A percentile compares a stretch with the other conserved stretches of the same genome.
phyloP scores from a whole-genome alignment of 2,113 vertebrate species.

The Callipepla californica region DNA sequence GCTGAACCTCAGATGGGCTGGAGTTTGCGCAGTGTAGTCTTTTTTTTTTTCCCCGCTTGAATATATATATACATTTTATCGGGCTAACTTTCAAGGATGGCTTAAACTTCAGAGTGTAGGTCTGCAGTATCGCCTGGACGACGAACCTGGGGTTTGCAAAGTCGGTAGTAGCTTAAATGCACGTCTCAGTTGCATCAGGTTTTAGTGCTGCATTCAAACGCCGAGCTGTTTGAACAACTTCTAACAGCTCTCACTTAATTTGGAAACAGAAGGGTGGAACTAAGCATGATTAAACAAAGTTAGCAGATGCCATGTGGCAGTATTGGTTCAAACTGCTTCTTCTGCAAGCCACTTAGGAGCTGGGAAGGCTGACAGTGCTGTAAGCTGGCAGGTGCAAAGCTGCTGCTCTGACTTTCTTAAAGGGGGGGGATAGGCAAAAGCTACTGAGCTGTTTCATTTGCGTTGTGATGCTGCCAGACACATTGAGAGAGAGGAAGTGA shows the following conservation, averaged over 20 bases:
- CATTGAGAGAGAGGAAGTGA: not conserved
- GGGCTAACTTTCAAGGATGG: not conserved
- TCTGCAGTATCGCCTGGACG: accelerated
- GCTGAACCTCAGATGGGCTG: not conserved
- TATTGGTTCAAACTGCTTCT: not conserved
- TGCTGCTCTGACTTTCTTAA: not conserved
- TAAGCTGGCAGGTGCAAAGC: not conserved
- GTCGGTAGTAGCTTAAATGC: not conserved
- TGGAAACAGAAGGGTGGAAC: not conserved
- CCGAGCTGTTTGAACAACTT: not conserved
- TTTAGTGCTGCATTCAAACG: not conserved
- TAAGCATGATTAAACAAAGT: not conserved
- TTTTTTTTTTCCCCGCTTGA: accelerated
- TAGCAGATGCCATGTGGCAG: not conserved
- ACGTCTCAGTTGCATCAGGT: not conserved
- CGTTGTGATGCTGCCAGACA: not conserved
- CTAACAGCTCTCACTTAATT: not conserved
- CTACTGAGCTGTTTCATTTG: not conserved
- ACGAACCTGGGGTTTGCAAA: accelerated
- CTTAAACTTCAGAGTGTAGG: not conserved
- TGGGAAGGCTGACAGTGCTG: accelerated
- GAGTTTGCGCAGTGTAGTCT: slow-evolving; percentile 7
- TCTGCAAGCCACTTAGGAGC: not conserved
- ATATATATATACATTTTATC: not conserved
- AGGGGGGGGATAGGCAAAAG: not conserved